These are phyloP conservation scores for Malacosoma neustria DNA, from an alignment of 2,888 invertebrate species.

Conservation along the genomic window DNA sequence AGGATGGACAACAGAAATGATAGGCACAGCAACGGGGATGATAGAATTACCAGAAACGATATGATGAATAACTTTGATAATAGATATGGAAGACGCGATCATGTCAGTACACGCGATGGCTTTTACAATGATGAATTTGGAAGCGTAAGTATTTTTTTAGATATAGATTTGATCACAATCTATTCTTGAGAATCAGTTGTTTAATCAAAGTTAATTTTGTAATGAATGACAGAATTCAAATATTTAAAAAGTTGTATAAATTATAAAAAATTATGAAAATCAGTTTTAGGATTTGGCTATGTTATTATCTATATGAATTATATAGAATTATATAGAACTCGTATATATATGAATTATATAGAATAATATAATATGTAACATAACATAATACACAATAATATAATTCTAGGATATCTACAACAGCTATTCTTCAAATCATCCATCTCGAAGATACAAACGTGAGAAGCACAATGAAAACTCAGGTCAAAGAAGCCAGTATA, in stretches of 20 bases:
- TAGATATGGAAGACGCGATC: slow-evolving; percentile 21
- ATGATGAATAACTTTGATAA: slow-evolving; percentile 16
- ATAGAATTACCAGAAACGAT: slow-evolving; percentile 17
- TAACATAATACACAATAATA: no score
- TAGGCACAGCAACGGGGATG: slow-evolving; percentile 19
- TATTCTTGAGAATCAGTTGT: no score
- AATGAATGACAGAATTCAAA: no score
- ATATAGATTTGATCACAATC: no score
- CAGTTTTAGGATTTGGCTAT: no score
- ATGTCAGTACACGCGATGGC: slow-evolving; percentile 28
- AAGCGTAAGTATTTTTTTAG: slow-evolving; percentile 43
- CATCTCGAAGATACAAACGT: slow-evolving; percentile 40
- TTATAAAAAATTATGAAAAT: no score
- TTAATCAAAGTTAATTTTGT: no score
- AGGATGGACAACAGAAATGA: slow-evolving; percentile 20
- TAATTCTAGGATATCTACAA: slow-evolving; percentile 31
- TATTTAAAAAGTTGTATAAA: no score
- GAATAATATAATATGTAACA: no score
- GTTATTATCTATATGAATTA: no score
- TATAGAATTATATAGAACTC: no score
- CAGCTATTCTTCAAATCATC: slow-evolving; percentile 29
- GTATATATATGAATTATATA: no score
- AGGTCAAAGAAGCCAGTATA: slow-evolving; percentile 59
- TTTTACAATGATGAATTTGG: slow-evolving; percentile 39
- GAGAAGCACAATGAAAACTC: slow-evolving; percentile 47